Percentiles rank a stretch among this genome's conserved stretches.
phyloP scores from a whole-genome alignment of 2,888 invertebrate genomes.

The Aphelenchoides bicaudatus region DNA sequence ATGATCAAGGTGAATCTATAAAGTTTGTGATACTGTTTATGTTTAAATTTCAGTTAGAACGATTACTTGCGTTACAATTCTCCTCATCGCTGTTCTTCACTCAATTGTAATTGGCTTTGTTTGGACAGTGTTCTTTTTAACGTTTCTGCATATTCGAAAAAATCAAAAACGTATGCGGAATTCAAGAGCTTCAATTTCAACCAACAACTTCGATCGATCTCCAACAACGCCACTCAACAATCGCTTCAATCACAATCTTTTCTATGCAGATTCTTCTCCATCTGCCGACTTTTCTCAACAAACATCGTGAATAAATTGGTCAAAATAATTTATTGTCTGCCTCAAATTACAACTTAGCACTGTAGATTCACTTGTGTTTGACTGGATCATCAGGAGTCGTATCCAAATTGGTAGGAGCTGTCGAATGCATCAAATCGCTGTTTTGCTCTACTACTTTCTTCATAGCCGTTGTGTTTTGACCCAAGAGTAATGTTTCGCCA shows the following conservation, averaged over 20 bases:
- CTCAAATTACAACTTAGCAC: neutral
- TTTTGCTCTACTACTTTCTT: too few relatives aligned
- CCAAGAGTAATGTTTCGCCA: conserved; percentile 12
- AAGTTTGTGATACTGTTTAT: neutral
- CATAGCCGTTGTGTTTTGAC: too few relatives aligned
- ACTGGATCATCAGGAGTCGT: neutral
- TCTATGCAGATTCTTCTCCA: too few relatives aligned
- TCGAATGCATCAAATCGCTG: too few relatives aligned
- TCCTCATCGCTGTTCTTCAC: neutral
- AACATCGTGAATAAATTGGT: neutral
- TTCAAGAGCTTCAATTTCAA: too few relatives aligned
- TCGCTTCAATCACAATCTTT: too few relatives aligned
- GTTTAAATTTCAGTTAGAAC: neutral
- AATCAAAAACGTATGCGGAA: too few relatives aligned
- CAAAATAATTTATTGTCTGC: neutral
- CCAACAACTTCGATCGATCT: too few relatives aligned
- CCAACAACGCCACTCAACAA: too few relatives aligned
- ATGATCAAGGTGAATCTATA: neutral
- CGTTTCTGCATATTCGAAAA: conserved; percentile 1
- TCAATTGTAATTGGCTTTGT: neutral
- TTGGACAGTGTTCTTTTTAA: conserved; percentile 4
- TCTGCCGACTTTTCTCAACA: too few relatives aligned
- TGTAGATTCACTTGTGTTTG: neutral
- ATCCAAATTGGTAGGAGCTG: too few relatives aligned
- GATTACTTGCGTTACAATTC: conserved; percentile 1